phyloP scores from a whole-genome alignment of 2,888 invertebrate species.

The Liodrosophila aerea region DNA sequence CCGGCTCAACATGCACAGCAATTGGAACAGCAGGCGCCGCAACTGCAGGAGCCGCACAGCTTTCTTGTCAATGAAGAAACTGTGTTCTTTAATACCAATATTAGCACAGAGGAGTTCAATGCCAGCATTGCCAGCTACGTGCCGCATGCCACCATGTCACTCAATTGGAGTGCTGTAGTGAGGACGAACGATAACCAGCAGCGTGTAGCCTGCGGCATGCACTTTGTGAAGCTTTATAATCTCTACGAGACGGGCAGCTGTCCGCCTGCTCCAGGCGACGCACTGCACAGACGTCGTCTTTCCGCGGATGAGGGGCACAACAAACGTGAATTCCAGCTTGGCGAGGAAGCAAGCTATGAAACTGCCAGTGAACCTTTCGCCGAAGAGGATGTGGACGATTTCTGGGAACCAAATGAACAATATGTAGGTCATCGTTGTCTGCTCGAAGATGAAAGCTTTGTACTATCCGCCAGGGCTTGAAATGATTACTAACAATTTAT shows the following conservation, averaged over 20 bases:
- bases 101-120: constrained; percentile 81
- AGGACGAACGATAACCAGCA: constrained; percentile 64
- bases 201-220: constrained; percentile 75
- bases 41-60: constrained; percentile 74
- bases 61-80: constrained; percentile 82
- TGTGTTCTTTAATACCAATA: constrained; percentile 76
- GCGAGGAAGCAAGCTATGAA: constrained; percentile 49
- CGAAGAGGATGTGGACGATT: constrained; percentile 75
- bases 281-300: constrained; percentile 29
- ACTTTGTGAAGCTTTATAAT: constrained; percentile 80
- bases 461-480: constrained; percentile 68
- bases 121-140: constrained; percentile 75
- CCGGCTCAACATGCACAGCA: constrained; percentile 58
- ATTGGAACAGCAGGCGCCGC: constrained; percentile 64
- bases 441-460: constrained; percentile 79
- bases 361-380: constrained; percentile 56
- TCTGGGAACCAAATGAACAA: constrained; percentile 80
- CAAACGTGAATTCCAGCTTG: constrained; percentile 55
- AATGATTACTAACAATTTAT: constrained; percentile 5
- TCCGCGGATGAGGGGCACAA: constrained; percentile 24
- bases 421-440: constrained; percentile 80
- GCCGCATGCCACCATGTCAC: constrained; percentile 78
- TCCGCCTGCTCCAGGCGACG: constrained; percentile 58
- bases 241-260: constrained; percentile 80
- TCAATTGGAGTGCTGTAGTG: constrained; percentile 80